Conservation (phyloP, 2,888 invertebrate species). For the Campoplex capitator region DNA sequence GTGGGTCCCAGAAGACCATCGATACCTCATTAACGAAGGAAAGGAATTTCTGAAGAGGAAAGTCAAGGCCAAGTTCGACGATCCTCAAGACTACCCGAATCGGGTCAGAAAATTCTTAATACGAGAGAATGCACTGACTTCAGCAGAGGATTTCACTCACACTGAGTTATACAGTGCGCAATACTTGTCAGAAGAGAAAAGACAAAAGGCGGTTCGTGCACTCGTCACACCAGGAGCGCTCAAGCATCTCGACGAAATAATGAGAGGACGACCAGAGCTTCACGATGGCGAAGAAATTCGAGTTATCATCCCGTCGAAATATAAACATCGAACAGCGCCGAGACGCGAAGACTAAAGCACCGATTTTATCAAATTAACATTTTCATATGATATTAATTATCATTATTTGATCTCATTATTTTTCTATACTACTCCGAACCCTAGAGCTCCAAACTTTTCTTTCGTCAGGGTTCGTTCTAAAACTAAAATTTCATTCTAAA, state of each 20-base stretch:
- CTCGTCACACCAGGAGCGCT: not conserved
- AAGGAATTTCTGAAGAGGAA: conserved; percentile 34
- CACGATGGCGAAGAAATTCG: conserved; percentile 30
- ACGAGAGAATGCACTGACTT: not conserved
- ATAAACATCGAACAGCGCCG: not conserved
- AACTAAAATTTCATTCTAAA: no score
- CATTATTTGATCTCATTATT: no score
- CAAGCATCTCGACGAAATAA: conserved; percentile 30
- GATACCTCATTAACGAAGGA: conserved; percentile 39
- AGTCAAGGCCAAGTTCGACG: no score
- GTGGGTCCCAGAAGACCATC: conserved; percentile 46
- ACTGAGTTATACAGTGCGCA: no score
- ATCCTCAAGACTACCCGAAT: conserved; percentile 26
- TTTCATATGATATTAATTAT: no score
- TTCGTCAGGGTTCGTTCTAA: no score
- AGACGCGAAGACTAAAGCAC: not conserved
- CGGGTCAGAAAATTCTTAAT: not conserved
- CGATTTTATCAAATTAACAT: no score
- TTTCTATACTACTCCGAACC: no score
- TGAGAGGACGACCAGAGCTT: conserved; percentile 34
- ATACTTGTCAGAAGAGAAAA: conserved; percentile 14
- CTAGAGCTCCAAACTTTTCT: no score
- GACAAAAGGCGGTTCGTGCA: conserved; percentile 4
- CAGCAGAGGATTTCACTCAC: no score
- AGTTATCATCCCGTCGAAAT: conserved; percentile 28